These are phyloP conservation scores for Caenorhabditis sp. DNA, from an alignment of 2,888 invertebrate genomes.

Conservation along the genomic window DNA sequence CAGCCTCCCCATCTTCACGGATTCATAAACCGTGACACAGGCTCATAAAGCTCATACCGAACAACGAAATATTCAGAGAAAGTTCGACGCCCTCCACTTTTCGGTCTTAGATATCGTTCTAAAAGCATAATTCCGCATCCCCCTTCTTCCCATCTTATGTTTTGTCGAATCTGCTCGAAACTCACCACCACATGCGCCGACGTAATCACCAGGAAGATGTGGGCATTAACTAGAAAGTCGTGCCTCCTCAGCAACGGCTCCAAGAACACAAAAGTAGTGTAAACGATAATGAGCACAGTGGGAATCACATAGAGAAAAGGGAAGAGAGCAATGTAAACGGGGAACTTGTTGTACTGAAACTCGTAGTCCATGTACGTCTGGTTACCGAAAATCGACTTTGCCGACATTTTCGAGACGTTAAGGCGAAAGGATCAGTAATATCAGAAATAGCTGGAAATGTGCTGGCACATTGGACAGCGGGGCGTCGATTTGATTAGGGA, in stretches of 20 bases:
- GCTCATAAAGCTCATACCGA: too few species aligned
- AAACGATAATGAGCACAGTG: slow-evolving; percentile 22
- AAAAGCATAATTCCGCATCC: too few species aligned
- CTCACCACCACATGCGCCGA: slow-evolving; percentile 36
- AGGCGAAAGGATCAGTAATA: not conserved
- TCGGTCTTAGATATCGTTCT: too few species aligned
- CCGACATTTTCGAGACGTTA: slow-evolving; percentile 32
- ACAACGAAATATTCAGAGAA: not conserved
- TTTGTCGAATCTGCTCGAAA: too few species aligned
- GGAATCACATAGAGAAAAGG: slow-evolving; percentile 29
- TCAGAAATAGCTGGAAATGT: too few species aligned
- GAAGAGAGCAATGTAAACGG: slow-evolving; percentile 30
- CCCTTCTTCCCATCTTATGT: too few species aligned
- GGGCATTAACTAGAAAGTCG: slow-evolving; percentile 24
- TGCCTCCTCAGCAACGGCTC: slow-evolving; percentile 13
- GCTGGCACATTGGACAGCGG: too few species aligned
- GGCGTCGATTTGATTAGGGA: too few species aligned
- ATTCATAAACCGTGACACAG: too few species aligned
- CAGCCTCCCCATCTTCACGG: too few species aligned
- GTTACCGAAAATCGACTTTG: slow-evolving; percentile 29
- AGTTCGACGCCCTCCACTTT: too few species aligned
- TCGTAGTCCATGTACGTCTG: slow-evolving; percentile 35
- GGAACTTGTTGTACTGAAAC: slow-evolving; percentile 33
- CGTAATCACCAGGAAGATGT: slow-evolving; percentile 32
- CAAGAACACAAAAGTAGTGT: slow-evolving; percentile 21